Base-by-base conservation (phyloP, 2,113 vertebrate genomes). In the Myrmecophaga tridactyla region DNA sequence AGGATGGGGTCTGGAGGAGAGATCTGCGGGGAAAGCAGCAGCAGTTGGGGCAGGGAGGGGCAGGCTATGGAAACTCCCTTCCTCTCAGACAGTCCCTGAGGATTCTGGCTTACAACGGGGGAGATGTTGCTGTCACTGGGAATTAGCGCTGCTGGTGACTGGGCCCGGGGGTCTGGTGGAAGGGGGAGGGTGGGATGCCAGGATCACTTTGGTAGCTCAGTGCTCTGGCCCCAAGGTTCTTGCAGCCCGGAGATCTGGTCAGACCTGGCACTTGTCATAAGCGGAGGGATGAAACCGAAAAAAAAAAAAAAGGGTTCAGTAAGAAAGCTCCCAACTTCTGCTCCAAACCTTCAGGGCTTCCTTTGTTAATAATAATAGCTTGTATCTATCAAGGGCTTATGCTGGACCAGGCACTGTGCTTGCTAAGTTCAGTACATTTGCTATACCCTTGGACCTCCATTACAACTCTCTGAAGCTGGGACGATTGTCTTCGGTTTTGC, bases 101-200 rank as follows among this genome's bases (percentile, higher is more conserved):
- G 58, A 41, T 41, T 89, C 36, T 31, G 85, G 31, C n/a, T 41
- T 65, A 60, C 39, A 18, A 72, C 15, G 31, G 2, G 18, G 23
- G 58, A 17, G 75, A n/a, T 9, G 3, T 7, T 10, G 12, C 48
- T n/a, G 63, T 48, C 65, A 0, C 11, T 41, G 15, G 20, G n/a
- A 21, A 34, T 13, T 3, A 23, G 43, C 7, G 29, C 36, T 17
- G 36, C 86, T 41, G 46, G 31, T 39, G 20, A 63, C n/a, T 14
- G 48, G 48, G 6, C 14, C 7, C 7, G 0, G 0, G 34, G 25
- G 27, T 27, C 80, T 60, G 82, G 23, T 4, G 29, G 29, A 21
- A 84, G 60, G 15, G 25, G 43, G 23, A 21, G 20, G 58, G 20
- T 27, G 36, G 39, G 6, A 51, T 92, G 58, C 51, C 7, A 0